Base-by-base conservation (phyloP, 2,888 invertebrate genomes). In the Troides helena region DNA sequence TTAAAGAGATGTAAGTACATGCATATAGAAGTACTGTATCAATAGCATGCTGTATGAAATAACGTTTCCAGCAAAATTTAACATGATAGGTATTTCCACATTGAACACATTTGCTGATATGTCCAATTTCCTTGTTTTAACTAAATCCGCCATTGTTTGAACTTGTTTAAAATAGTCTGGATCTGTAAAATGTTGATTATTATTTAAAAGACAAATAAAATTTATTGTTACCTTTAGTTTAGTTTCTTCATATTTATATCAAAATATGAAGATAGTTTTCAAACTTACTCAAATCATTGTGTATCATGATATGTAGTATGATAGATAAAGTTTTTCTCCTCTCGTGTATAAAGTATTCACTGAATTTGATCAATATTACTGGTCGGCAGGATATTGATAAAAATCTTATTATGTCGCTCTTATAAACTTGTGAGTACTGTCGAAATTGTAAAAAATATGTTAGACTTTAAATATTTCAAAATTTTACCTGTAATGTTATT, bases 11-110 rank as follows among this genome's bases (percentile, higher is more conserved):
- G 60, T 76, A 73, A 69, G 43, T 14, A 65, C 66, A 18, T 65
- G 66, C 58, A 80, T 70, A 61, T 89, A 88, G 65, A 87, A 87
- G 67, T 85, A 84, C 68, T 88, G 86, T 65, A 88, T 87, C 77
- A 87, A 80, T 1, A 87, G 74, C 1, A 87, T 79, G 1, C 80
- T 77, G 68, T 85, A 87, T 0, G 88, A 86, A 21, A 86, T 82
- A 1, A 82, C 79, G 21, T 81, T 81, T 1, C 83, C 84, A 4
- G 85, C 78, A 67, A 85, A 85, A 46, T 76, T 78, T 53, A 85
- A 72, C 50, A 85, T 78, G 17, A 78, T 78, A 0, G 80, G 74
- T 17, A 83, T 74, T 57, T 85, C 78, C 17, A 83, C 82, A 2
- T 77, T 77, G 68, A 83, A 85, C 2, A 86, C 81, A 62, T 80